Percentiles rank a stretch among this genome's conserved stretches.
These are phyloP conservation scores for Nothura maculosa DNA, from an alignment of 2,797 vertebrate species.

Conservation along the genomic window DNA sequence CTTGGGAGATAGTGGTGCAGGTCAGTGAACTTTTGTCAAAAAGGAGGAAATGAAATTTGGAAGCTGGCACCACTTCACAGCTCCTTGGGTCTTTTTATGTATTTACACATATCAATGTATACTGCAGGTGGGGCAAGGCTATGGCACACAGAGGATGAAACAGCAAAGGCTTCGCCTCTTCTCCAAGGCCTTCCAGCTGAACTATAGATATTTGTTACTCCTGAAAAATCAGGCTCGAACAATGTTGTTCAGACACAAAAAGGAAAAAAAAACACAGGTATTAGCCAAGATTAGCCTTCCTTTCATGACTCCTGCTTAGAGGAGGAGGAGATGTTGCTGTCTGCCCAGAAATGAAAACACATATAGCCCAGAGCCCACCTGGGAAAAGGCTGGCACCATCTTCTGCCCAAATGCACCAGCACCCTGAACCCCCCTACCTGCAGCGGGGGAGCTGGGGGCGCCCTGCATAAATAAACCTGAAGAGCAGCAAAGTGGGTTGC, in stretches of 20 bases:
- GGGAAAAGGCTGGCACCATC: background rate
- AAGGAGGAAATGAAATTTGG: background rate
- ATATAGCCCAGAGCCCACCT: background rate
- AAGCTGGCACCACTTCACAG: background rate
- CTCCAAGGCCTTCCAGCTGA: background rate
- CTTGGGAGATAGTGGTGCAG: background rate
- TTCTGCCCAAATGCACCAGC: background rate
- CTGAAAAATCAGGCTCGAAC: background rate
- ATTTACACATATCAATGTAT: background rate
- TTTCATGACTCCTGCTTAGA: background rate
- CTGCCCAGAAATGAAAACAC: background rate
- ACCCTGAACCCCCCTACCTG: background rate
- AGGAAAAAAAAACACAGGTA: background rate
- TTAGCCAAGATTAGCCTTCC: background rate
- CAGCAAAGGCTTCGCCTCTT: background rate
- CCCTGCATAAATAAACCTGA: background rate
- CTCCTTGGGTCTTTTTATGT: background rate
- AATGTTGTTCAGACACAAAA: background rate
- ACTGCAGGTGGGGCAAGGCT: background rate
- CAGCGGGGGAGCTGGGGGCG: background rate
- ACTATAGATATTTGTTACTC: fast-evolving
- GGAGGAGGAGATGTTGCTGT: background rate
- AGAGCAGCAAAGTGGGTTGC: no score
- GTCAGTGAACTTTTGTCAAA: background rate
- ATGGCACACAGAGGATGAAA: background rate